Evolutionary conservation across 2,888 invertebrate genomes (phyloP).

Genomic region (Leptinotarsa peninsularis): DNA sequence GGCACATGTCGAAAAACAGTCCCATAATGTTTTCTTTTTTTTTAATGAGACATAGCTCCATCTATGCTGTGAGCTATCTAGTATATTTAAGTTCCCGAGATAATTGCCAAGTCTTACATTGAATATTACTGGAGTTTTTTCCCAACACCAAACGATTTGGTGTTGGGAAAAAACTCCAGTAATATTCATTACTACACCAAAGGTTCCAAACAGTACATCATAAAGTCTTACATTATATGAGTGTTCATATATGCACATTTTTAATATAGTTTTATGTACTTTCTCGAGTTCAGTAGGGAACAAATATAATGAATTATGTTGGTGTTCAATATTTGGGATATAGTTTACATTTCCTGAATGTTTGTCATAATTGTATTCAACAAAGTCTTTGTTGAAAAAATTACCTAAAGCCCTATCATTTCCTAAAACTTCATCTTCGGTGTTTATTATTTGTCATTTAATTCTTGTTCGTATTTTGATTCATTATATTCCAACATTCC

Average conservation of each 20-base stretch:
- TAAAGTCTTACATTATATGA: too few species aligned
- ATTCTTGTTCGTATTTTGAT: conserved; percentile 4
- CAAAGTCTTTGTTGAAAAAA: neutral
- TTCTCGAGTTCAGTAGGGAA: neutral
- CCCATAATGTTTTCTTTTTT: too few species aligned
- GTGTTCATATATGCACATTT: neutral
- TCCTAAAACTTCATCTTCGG: conserved; percentile 11
- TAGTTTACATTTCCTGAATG: neutral
- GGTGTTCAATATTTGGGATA: neutral
- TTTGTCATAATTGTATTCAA: neutral
- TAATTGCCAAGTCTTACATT: too few species aligned
- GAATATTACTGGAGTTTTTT: too few species aligned
- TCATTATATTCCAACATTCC: conserved; percentile 16
- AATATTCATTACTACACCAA: too few species aligned
- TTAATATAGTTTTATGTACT: conserved; percentile 4
- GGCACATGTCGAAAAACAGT: too few species aligned
- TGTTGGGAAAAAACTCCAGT: too few species aligned
- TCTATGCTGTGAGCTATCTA: too few species aligned
- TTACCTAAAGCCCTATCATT: neutral
- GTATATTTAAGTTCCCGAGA: too few species aligned
- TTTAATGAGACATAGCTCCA: too few species aligned
- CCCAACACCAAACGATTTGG: too few species aligned
- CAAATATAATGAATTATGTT: conserved; percentile 10
- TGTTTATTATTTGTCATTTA: conserved; percentile 7
- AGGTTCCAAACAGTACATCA: too few species aligned